A percentile compares a stretch with the other conserved stretches of the same genome.
Conservation (phyloP, 2,888 invertebrate genomes). For the Drosophila differens region DNA sequence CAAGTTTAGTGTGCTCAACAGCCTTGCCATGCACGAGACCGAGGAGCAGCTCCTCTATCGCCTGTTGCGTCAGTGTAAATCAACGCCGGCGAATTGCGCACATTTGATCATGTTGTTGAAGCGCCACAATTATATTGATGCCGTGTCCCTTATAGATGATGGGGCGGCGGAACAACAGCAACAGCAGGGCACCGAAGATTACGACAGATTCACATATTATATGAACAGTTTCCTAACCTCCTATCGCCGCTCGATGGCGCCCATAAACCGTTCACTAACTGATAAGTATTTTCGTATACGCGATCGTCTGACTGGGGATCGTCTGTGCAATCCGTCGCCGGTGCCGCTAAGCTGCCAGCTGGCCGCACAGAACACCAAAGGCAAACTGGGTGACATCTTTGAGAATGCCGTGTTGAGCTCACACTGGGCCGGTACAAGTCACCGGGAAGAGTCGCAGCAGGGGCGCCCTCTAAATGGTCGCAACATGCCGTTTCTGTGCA, state of each 20-base stretch:
- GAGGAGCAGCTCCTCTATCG: slow-evolving; percentile 82
- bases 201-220: slow-evolving; percentile 72
- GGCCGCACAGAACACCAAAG: slow-evolving; percentile 78
- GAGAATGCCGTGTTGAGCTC: slow-evolving; percentile 82
- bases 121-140: slow-evolving; percentile 84
- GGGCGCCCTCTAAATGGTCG: slow-evolving; percentile 55
- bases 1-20: slow-evolving; percentile 80
- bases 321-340: slow-evolving; percentile 51
- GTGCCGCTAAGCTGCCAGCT: slow-evolving; percentile 83
- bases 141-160: slow-evolving; percentile 83
- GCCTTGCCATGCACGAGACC: slow-evolving; percentile 77
- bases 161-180: slow-evolving; percentile 63
- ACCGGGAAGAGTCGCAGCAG: slow-evolving; percentile 22
- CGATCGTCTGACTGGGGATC: slow-evolving; percentile 65
- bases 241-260: slow-evolving; percentile 84
- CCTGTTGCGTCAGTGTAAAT: slow-evolving; percentile 75
- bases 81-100: slow-evolving; percentile 76
- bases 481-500: slow-evolving; percentile 83
- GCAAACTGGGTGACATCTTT: slow-evolving; percentile 79
- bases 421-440: slow-evolving; percentile 77
- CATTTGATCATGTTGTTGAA: slow-evolving; percentile 83
- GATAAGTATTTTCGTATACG: slow-evolving; percentile 82
- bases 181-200: not conserved
- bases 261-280: slow-evolving; percentile 80
- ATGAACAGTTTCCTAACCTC: slow-evolving; percentile 82